Conservation (phyloP, 2,113 vertebrate species). For the Xiphophorus couchianus region DNA sequence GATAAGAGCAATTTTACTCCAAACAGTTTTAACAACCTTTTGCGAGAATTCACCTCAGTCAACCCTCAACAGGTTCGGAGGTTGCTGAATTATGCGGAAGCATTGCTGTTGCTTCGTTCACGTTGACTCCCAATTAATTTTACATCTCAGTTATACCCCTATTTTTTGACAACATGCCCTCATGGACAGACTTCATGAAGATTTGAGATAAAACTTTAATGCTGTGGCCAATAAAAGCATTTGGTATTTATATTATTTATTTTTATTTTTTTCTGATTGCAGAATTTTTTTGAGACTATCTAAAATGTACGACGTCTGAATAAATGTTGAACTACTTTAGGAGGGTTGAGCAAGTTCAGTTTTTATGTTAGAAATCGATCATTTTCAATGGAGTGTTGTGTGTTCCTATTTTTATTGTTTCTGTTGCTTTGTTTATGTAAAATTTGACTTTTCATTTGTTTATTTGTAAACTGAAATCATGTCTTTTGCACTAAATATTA, state of each 20-base stretch:
- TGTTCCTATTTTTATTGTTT: too few species aligned
- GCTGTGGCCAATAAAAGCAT: constrained; percentile 4
- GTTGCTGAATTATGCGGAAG: constrained; percentile 54
- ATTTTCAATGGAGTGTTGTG: too few species aligned
- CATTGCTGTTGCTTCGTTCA: constrained; percentile 42
- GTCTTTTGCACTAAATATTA: too few species aligned
- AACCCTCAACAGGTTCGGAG: constrained; percentile 37
- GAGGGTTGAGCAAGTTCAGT: too few species aligned
- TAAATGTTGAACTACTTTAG: not conserved
- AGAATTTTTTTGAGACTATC: not conserved
- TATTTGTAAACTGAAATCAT: too few species aligned
- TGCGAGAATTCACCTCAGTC: constrained; percentile 44
- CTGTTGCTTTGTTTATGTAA: too few species aligned
- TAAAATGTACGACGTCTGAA: constrained; percentile 19
- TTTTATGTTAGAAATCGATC: too few species aligned
- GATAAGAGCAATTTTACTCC: constrained; percentile 36
- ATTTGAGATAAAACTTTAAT: constrained; percentile 45
- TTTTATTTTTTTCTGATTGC: constrained; percentile 5
- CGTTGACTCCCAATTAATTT: constrained; percentile 46
- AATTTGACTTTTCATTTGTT: too few species aligned
- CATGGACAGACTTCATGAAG: constrained; percentile 27
- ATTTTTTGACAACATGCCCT: constrained; percentile 39
- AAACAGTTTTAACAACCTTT: constrained; percentile 45
- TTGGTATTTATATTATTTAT: constrained; percentile 24
- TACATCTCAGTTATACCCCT: constrained; percentile 39